Conservation (phyloP, 2,888 invertebrate species). For the Orthonychiurus folsomi region DNA sequence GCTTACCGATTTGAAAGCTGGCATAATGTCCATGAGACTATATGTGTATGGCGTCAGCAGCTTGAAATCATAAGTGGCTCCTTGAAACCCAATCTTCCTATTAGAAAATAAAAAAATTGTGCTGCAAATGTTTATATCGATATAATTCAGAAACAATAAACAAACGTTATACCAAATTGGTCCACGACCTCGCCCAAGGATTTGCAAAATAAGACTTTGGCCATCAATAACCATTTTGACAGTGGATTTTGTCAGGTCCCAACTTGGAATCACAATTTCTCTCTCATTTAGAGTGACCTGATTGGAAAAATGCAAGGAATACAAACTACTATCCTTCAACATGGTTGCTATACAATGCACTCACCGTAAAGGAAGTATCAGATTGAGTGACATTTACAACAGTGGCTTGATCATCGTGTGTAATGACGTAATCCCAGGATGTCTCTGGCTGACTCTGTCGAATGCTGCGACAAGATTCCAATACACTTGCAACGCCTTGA, state of each 20-base stretch:
- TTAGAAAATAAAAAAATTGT: too few species aligned
- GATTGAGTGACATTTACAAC: conserved; percentile 20
- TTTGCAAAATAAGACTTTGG: conserved; percentile 32
- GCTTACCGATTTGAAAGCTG: conserved; percentile 34
- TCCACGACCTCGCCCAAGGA: conserved; percentile 36
- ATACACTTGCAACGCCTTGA: conserved; percentile 32
- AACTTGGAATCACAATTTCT: conserved; percentile 27
- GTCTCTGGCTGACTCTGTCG: conserved; percentile 23
- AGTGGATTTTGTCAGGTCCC: conserved; percentile 34
- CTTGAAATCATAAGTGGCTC: conserved; percentile 34
- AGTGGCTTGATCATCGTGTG: conserved; percentile 26
- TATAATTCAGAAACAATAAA: too few species aligned
- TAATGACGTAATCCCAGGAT: conserved; percentile 34
- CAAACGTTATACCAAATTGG: too few species aligned
- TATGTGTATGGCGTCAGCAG: conserved; percentile 31
- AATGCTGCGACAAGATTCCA: conserved; percentile 30
- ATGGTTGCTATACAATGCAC: too few species aligned
- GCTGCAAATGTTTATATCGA: too few species aligned
- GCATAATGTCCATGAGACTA: conserved; percentile 33
- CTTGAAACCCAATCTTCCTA: conserved; percentile 39
- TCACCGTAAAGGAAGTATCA: neutral
- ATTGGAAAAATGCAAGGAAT: neutral
- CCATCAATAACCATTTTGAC: conserved; percentile 24
- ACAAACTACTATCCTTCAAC: too few species aligned
- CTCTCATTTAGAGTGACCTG: conserved; percentile 31